Evolutionary conservation across 2,888 invertebrate species (phyloP).

Genomic region (Cactoblastis cactorum): DNA sequence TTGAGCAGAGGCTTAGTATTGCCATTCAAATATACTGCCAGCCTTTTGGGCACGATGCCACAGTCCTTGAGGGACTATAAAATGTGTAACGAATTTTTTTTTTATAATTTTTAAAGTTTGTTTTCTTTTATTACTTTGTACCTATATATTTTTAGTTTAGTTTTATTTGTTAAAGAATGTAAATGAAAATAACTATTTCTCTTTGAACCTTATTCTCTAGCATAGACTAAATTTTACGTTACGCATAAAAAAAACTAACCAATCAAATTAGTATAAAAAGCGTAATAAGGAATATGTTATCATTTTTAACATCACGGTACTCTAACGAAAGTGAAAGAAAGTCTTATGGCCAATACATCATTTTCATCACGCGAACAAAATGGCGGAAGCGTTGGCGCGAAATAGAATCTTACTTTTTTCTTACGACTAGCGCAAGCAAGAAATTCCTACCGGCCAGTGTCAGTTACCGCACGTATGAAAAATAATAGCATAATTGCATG

Average conservation of each 20-base stretch:
- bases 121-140: too few relatives aligned
- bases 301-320: conserved; percentile 48
- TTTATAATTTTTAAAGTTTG: too few relatives aligned
- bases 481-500: conserved; percentile 27
- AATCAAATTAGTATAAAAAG: conserved; percentile 16
- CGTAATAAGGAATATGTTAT: conserved; percentile 40
- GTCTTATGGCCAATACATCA: conserved; percentile 68
- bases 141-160: too few relatives aligned
- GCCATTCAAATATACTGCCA: too few relatives aligned
- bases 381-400: conserved; percentile 73
- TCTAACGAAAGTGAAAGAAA: conserved; percentile 73
- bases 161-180: too few relatives aligned
- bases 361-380: conserved; percentile 73
- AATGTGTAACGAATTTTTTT: too few relatives aligned
- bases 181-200: too few relatives aligned
- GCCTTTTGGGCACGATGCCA: too few relatives aligned
- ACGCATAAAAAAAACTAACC: neutral
- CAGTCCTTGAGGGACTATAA: too few relatives aligned
- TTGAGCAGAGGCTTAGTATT: too few relatives aligned
- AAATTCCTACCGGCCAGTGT: conserved; percentile 70
- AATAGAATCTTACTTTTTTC: conserved; percentile 75
- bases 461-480: conserved; percentile 40
- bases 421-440: conserved; percentile 49
- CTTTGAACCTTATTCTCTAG: neutral
- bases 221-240: neutral